Percentiles rank a stretch among this genome's conserved stretches.
phyloP scores from a whole-genome alignment of 2,113 vertebrate species.

The Girardinichthys multiradiatus region DNA sequence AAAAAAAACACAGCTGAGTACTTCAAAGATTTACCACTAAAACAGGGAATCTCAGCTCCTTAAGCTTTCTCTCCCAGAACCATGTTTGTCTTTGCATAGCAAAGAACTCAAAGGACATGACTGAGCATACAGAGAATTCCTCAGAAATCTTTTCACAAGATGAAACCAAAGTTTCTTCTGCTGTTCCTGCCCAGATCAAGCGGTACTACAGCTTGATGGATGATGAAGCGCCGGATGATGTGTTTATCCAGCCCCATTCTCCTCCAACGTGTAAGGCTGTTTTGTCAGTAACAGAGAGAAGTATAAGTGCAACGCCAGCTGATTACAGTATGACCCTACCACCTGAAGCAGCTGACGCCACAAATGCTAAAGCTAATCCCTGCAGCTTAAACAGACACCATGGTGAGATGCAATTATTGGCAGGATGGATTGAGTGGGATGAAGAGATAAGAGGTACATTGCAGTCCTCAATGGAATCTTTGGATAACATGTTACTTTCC shows the following conservation, averaged over 20 bases:
- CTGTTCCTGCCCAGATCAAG: neutral
- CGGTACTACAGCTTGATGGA: conserved; percentile 38
- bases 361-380: conserved; percentile 63
- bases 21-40: conserved; percentile 9
- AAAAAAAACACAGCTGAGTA: conserved; percentile 4
- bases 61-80: conserved; percentile 17
- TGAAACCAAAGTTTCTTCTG: neutral
- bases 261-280: neutral
- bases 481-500: conserved; percentile 8
- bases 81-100: conserved; percentile 42
- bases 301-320: conserved; percentile 10
- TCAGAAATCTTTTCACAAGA: neutral
- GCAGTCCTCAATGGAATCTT: conserved; percentile 14
- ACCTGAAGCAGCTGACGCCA: conserved; percentile 55
- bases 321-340: conserved; percentile 46
- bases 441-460: conserved; percentile 10
- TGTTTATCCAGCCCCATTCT: conserved; percentile 33
- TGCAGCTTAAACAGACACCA: conserved; percentile 64
- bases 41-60: conserved; percentile 4
- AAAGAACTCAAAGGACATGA: conserved; percentile 13
- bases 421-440: conserved; percentile 24
- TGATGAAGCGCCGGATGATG: conserved; percentile 37
- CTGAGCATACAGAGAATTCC: conserved; percentile 5
- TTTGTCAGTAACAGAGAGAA: conserved; percentile 43
- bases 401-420: conserved; percentile 50